phyloP scores from a whole-genome alignment of 1,140 invertebrate species.

The Drosophila orena region DNA sequence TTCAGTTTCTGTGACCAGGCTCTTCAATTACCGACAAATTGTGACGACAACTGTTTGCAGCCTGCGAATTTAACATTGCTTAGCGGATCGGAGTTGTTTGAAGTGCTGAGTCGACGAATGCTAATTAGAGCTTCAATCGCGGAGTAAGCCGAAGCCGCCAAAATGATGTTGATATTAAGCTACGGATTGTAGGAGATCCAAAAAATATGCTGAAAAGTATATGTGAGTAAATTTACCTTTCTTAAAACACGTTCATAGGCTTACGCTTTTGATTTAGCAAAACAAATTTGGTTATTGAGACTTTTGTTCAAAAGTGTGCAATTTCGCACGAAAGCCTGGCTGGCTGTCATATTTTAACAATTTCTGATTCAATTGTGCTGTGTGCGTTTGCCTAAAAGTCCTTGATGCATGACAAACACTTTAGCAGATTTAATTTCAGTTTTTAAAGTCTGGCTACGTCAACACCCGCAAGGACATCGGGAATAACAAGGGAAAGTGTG shows the following conservation, averaged over 20 bases:
- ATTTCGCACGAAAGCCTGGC: background rate
- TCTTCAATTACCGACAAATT: conserved; percentile 73
- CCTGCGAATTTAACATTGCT: conserved; percentile 64
- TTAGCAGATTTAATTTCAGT: conserved; percentile 21
- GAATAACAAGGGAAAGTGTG: conserved; percentile 54
- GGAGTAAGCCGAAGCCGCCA: background rate
- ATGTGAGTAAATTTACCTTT: too few relatives aligned
- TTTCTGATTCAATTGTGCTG: background rate
- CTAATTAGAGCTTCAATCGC: conserved; percentile 51
- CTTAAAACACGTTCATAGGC: too few relatives aligned
- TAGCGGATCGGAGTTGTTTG: conserved; percentile 42
- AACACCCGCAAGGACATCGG: conserved; percentile 32
- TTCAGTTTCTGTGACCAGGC: conserved; percentile 3
- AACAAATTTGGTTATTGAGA: background rate
- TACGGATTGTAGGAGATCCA: too few relatives aligned
- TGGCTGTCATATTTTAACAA: background rate
- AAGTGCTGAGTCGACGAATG: conserved; percentile 37
- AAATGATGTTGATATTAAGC: too few relatives aligned
- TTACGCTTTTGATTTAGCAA: background rate
- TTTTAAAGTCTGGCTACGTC: conserved; percentile 30
- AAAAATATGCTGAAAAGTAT: too few relatives aligned
- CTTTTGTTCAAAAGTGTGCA: background rate
- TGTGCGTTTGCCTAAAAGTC: background rate
- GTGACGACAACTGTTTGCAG: conserved; percentile 29
- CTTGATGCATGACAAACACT: conserved; percentile 17